phyloP scores from a whole-genome alignment of 2,797 vertebrate species.

The Rhinatrema bivittatum region DNA sequence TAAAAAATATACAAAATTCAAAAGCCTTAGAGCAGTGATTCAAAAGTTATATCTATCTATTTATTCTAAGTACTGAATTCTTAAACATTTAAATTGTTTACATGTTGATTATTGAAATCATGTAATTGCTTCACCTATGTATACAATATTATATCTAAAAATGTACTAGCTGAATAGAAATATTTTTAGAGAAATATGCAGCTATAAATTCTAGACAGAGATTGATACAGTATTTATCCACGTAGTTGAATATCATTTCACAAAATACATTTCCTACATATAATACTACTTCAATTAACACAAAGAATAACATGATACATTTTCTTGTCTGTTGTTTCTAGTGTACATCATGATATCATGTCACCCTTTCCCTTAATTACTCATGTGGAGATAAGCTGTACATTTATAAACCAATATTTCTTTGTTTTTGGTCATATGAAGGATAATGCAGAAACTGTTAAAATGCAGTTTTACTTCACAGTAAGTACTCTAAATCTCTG shows the following conservation, averaged over 20 bases:
- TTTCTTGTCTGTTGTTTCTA: no score
- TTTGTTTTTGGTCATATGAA: no score
- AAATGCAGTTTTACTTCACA: no score
- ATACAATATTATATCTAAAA: slow-evolving; percentile 34
- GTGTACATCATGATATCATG: slow-evolving; percentile 21
- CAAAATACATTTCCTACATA: slow-evolving; percentile 41
- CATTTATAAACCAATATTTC: no score
- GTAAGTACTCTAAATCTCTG: no score
- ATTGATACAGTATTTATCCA: slow-evolving; percentile 36
- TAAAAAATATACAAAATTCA: no score
- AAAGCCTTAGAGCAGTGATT: no score
- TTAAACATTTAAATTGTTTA: no score
- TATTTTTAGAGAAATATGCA: slow-evolving; percentile 31
- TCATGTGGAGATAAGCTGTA: slow-evolving; percentile 40
- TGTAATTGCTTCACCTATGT: slow-evolving; percentile 28
- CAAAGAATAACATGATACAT: slow-evolving; percentile 5
- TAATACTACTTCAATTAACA: no score
- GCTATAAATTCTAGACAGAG: slow-evolving; percentile 30
- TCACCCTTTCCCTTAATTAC: slow-evolving; percentile 21
- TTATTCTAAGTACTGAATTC: no score
- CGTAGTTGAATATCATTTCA: slow-evolving; percentile 42
- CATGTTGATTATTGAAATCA: slow-evolving; percentile 33
- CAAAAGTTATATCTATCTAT: no score
- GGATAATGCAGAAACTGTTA: no score
- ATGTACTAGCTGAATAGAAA: slow-evolving; percentile 32